Evolutionary conservation across 2,888 invertebrate species (phyloP).

Genomic region (Clusia tigrina): DNA sequence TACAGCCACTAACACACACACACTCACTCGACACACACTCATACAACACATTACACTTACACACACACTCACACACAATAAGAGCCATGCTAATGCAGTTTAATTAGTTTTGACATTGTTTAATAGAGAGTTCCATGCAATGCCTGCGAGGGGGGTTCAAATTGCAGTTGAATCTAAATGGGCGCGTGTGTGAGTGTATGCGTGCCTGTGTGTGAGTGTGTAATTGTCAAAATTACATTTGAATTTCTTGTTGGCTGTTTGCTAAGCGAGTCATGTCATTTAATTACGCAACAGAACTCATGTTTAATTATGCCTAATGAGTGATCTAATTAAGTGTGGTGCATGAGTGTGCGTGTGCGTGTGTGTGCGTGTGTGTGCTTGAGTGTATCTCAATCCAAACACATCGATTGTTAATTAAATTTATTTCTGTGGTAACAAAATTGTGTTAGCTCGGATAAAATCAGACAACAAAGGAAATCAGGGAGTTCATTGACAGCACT

Average conservation of each 20-base stretch:
- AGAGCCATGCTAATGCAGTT: not conserved
- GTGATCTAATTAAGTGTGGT: conserved; percentile 3
- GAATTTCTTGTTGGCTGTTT: not conserved
- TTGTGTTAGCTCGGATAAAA: too few relatives aligned
- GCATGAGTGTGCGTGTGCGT: not conserved
- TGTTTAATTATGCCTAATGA: conserved; percentile 17
- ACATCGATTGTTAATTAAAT: not conserved
- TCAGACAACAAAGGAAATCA: too few relatives aligned
- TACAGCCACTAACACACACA: not conserved
- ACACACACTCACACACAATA: not conserved
- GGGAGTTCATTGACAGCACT: too few relatives aligned
- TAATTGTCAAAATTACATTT: conserved; percentile 2
- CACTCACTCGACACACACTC: not conserved
- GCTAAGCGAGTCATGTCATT: not conserved
- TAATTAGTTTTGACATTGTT: conserved; percentile 1
- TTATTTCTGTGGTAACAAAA: too few relatives aligned
- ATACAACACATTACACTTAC: not conserved
- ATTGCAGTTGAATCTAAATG: too few relatives aligned
- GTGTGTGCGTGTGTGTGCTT: not conserved
- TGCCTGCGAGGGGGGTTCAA: too few relatives aligned
- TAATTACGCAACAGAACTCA: conserved; percentile 8
- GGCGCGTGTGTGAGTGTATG: not conserved
- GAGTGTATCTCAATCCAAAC: not conserved
- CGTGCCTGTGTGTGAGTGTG: not conserved
- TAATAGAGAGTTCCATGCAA: not conserved